These are phyloP conservation scores for Philhelius pedissequus DNA, from an alignment of 2,888 invertebrate genomes.

Conservation along the genomic window DNA sequence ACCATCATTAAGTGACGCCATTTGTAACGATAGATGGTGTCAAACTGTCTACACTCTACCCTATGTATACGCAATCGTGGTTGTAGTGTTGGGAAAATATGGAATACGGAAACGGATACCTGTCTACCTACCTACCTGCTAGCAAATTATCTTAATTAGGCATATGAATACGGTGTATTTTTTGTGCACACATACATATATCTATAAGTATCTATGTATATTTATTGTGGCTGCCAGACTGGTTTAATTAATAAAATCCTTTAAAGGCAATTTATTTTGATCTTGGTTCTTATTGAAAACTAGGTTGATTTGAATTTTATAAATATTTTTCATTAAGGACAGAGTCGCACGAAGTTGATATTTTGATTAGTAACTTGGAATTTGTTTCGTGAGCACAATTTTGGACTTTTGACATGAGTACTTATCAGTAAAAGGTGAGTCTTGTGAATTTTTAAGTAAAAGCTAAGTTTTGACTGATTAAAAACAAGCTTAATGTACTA, in stretches of 20 bases:
- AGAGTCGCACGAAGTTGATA: too few relatives aligned
- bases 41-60: conserved; percentile 51
- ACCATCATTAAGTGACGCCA: conserved; percentile 52
- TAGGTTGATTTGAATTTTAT: not conserved
- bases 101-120: conserved; percentile 29
- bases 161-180: conserved; percentile 10
- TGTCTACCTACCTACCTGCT: not conserved
- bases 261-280: conserved; percentile 2
- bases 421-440: too few relatives aligned
- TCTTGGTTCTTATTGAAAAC: not conserved
- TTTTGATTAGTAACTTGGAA: too few relatives aligned
- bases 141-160: conserved; percentile 33
- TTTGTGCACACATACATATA: not conserved
- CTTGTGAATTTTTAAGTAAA: too few relatives aligned
- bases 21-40: conserved; percentile 50
- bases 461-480: too few relatives aligned
- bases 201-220: too few relatives aligned
- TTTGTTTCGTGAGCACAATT: too few relatives aligned
- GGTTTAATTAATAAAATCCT: conserved; percentile 11
- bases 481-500: too few relatives aligned
- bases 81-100: conserved; percentile 29
- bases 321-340: too few relatives aligned
- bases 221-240: not conserved
- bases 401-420: too few relatives aligned
- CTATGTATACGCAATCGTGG: conserved; percentile 17